phyloP scores from a whole-genome alignment of 92 coral and sea anemone genomes.

The Blastomussa wellsi region DNA sequence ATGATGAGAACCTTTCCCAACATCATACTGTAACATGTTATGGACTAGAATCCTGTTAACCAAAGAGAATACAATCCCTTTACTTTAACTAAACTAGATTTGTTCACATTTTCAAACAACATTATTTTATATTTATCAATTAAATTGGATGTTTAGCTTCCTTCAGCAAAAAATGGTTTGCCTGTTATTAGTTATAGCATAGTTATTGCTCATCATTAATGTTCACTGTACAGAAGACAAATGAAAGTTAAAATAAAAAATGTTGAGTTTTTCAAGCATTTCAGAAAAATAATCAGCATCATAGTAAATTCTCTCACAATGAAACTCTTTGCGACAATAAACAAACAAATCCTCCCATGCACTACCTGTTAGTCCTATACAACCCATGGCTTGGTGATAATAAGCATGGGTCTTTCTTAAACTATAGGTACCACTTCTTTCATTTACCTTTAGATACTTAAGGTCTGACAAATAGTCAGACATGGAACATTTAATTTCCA shows the following conservation, averaged over 20 bases:
- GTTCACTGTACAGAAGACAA: conserved; percentile 1
- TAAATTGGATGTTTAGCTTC: no score
- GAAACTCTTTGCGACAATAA: conserved; percentile 36
- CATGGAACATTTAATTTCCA: conserved; percentile 51
- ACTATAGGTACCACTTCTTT: neutral
- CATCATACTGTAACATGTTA: no score
- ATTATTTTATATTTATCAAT: no score
- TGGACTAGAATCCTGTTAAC: no score
- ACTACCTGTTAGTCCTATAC: conserved; percentile 35
- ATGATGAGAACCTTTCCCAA: no score
- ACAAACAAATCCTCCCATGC: conserved; percentile 40
- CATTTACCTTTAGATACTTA: conserved; percentile 23
- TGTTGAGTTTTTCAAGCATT: conserved; percentile 22
- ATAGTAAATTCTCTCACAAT: conserved; percentile 39
- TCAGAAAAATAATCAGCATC: conserved; percentile 7
- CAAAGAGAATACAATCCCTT: no score
- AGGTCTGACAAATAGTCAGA: conserved; percentile 26
- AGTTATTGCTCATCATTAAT: neutral
- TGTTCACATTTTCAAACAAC: no score
- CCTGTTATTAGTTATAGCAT: no score
- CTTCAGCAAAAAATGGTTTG: no score
- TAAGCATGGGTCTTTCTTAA: conserved; percentile 22
- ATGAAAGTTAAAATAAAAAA: conserved; percentile 46
- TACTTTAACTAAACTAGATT: no score
- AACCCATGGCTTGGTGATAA: conserved; percentile 39